Base-by-base conservation (phyloP, 2,888 invertebrate species). In the Diaperis boleti region DNA sequence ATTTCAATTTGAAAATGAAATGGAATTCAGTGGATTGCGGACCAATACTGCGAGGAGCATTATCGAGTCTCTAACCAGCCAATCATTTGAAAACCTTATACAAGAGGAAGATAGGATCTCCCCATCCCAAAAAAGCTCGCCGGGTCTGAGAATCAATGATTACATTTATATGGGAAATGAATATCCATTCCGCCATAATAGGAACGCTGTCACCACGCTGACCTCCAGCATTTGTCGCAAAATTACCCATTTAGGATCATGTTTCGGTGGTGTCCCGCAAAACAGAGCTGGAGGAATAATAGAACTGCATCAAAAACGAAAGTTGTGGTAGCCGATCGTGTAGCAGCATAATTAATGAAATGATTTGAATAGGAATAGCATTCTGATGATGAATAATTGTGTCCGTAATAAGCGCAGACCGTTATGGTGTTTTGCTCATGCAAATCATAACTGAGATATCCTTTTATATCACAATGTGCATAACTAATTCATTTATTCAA, bases 1-100 rank as follows among this genome's bases (percentile, higher is more conserved):
- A 76, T 76, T 78, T 76, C 77, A 76, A 78, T 78, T 77, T 74
- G 74, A 74, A 77, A 76, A 76, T 76, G 75, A 74, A 76, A 76
- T 76, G 73, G 75, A 77, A 76, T 78, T 77, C 75, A 72, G 50
- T 60, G 68, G 64, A 67, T 66, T 67, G 62, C 60, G 59, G 62
- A 64, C 68, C 67, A 69, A 66, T 71, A 69, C 69, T 66, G 62
- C 65, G 68, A 68, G 67, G 69, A 69, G 71, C 69, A 71, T 74
- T 74, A 75, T 75, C 74, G 69, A 70, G 69, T 72, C 73, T 70
- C 69, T 72, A 72, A 73, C 68, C 73, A 69, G 75, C 74, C 75
- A 74, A 77, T 76, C 75, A 75, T 75, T 75, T 70, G 67, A 68
- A 72, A 72, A 73, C 70, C 69, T 72, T 70, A 54, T 56, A 54